Percentiles rank a stretch among this genome's conserved stretches.
These are phyloP conservation scores for Ostrea edulis DNA, from an alignment of 1,140 invertebrate genomes.

Conservation along the genomic window DNA sequence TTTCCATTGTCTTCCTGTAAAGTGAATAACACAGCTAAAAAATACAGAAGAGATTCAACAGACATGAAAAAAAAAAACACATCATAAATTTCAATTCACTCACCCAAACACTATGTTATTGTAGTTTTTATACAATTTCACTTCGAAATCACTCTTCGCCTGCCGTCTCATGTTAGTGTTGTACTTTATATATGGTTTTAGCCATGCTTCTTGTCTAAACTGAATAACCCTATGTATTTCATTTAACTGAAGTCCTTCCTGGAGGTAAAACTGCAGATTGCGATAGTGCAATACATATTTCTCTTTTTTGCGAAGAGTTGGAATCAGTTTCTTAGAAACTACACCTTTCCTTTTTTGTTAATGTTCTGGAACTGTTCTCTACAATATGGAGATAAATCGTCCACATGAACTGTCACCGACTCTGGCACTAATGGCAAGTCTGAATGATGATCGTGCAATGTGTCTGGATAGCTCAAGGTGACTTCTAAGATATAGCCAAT, in stretches of 20 bases:
- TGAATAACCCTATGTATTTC: constrained; percentile 46
- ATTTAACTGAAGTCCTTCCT: constrained; percentile 32
- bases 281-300: constrained; percentile 57
- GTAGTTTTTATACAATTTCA: constrained; percentile 28
- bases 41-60: not conserved
- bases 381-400: constrained; percentile 39
- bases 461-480: constrained; percentile 40
- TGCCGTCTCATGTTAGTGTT: constrained; percentile 45
- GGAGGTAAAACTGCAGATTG: constrained; percentile 52
- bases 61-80: not conserved
- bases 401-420: not conserved
- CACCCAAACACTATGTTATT: constrained; percentile 24
- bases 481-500: constrained; percentile 52
- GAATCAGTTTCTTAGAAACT: constrained; percentile 39
- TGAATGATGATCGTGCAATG: constrained; percentile 46
- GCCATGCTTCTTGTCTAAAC: constrained; percentile 51
- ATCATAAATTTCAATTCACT: not conserved
- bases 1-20: constrained; percentile 40
- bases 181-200: constrained; percentile 55
- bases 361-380: not conserved
- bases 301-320: constrained; percentile 52
- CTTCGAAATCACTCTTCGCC: constrained; percentile 40
- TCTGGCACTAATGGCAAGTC: constrained; percentile 13
- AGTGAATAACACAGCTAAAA: not conserved
- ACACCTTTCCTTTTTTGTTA: not conserved